phyloP scores from a whole-genome alignment of 2,888 invertebrate species.

The Xylophagus ater region DNA sequence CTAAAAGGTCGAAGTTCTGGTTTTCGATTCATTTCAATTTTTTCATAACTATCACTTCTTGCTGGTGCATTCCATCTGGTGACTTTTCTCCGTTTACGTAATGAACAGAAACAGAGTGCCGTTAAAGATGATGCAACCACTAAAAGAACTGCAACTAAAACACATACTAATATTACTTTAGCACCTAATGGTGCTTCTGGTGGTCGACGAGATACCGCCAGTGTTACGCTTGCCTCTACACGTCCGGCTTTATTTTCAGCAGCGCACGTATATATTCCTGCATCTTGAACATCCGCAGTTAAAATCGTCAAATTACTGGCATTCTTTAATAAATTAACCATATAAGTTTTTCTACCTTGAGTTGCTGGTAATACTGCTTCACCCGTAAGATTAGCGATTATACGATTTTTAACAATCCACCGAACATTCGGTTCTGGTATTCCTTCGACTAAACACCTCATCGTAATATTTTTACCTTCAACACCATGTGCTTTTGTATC shows the following conservation, averaged over 20 bases:
- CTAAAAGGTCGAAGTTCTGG: conserved; percentile 26
- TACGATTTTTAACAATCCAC: conserved; percentile 59
- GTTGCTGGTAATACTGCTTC: conserved; percentile 34
- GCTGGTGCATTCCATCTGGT: conserved; percentile 40
- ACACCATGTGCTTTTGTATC: conserved; percentile 50
- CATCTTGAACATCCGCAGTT: conserved; percentile 60
- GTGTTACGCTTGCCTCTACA: conserved; percentile 60
- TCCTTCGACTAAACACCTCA: conserved; percentile 59
- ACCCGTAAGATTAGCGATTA: conserved; percentile 52
- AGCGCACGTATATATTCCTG: conserved; percentile 63
- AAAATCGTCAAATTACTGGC: conserved; percentile 63
- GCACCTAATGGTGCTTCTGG: conserved; percentile 48
- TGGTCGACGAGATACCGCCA: conserved; percentile 56
- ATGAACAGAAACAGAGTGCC: conserved; percentile 50
- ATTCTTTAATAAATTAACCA: conserved; percentile 53
- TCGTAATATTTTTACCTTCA: conserved; percentile 62
- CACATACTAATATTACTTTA: conserved; percentile 53
- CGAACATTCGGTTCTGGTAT: conserved; percentile 61
- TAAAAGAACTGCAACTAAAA: conserved; percentile 56
- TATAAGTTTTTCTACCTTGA: conserved; percentile 49
- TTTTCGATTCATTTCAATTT: conserved; percentile 62
- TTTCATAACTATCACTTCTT: conserved; percentile 59
- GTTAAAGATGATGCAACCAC: conserved; percentile 55
- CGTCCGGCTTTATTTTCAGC: conserved; percentile 73
- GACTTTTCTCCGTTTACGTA: conserved; percentile 49